Base-by-base conservation (phyloP, 1,140 invertebrate genomes). In the Galleria mellonella region DNA sequence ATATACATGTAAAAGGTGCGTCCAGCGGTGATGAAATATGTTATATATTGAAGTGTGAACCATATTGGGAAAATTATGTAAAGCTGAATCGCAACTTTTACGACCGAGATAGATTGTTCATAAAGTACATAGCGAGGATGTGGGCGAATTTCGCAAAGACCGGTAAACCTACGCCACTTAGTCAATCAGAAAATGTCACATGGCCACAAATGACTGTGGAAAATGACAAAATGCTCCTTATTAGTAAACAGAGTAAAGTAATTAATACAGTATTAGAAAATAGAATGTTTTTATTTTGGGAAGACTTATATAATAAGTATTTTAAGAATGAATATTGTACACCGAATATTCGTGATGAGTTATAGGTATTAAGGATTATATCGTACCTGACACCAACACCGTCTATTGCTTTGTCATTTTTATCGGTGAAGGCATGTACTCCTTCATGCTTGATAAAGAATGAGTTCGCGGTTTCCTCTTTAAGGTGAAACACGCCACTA, bases 71-170 rank as follows among this genome's bases (percentile, higher is more conserved):
- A 54, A 45, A 51, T 49, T 83, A 83, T 32, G 52, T 69, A 4
- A 65, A 70, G 50, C 38, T 75, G 9, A 69, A 50, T 43, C 4
- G 1, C 4, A 15, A 15, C 13, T 1, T 15, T 36, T 46, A 56
- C n/a, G 41, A 66, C 14, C 59, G 6, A 45, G 75, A 83, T 32
- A 70, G 53, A 68, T 48, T 31, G 10, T 69, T 83, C 44, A 74
- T 86, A 10, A 72, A 57, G 41, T 48, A 71, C 47, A 63, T 87
- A n/a, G 53, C 72, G 3, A 56, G 61, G 47, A 47, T 87, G 47
- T 88, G 86, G 86, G 50, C 77, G 3, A 86, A 87, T 62, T 88
- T 88, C 65, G 86, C 81, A 5, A 85, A 82, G 61, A 63, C 40
- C 46, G 81, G 77, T 4, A 48, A 85, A 40, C 85, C 86, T 9